A percentile compares a stretch with the other conserved stretches of the same genome.
Conservation (phyloP, 2,888 invertebrate genomes). For the Andrena dorsata region DNA sequence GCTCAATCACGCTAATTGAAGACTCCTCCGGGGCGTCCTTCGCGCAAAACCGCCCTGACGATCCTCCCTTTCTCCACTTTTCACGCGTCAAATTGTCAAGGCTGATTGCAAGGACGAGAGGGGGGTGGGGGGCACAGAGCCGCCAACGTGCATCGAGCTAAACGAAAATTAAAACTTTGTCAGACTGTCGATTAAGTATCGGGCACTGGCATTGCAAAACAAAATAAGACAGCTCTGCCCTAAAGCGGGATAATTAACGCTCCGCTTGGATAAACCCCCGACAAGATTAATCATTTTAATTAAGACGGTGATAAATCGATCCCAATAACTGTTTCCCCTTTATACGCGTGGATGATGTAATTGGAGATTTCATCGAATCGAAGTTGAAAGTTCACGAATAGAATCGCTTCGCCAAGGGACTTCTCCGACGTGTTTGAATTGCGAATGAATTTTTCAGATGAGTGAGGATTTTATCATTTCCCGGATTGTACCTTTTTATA, state of each 20-base stretch:
- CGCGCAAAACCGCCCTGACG: slow-evolving; percentile 44
- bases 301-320: slow-evolving; percentile 27
- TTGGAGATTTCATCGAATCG: not conserved
- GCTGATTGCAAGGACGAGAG: slow-evolving; percentile 57
- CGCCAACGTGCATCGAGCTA: slow-evolving; percentile 22
- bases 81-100: slow-evolving; percentile 53
- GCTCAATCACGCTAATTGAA: slow-evolving; percentile 69
- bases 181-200: slow-evolving; percentile 42
- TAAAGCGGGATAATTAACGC: slow-evolving; percentile 55
- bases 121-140: slow-evolving; percentile 20
- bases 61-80: slow-evolving; percentile 9
- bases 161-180: slow-evolving; percentile 71
- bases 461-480: slow-evolving; percentile 10
- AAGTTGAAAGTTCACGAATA: not conserved
- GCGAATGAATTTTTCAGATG: no score
- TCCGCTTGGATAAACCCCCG: slow-evolving; percentile 20
- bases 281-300: slow-evolving; percentile 56
- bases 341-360: not conserved
- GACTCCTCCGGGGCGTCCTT: slow-evolving; percentile 33
- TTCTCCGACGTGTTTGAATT: no score
- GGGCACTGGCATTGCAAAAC: slow-evolving; percentile 45
- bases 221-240: slow-evolving; percentile 41
- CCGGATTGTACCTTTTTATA: slow-evolving; percentile 18
- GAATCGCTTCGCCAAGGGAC: no score
- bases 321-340: not conserved